Evolutionary conservation across 2,888 invertebrate species (phyloP).

Genomic region (Melieria crassipennis): DNA sequence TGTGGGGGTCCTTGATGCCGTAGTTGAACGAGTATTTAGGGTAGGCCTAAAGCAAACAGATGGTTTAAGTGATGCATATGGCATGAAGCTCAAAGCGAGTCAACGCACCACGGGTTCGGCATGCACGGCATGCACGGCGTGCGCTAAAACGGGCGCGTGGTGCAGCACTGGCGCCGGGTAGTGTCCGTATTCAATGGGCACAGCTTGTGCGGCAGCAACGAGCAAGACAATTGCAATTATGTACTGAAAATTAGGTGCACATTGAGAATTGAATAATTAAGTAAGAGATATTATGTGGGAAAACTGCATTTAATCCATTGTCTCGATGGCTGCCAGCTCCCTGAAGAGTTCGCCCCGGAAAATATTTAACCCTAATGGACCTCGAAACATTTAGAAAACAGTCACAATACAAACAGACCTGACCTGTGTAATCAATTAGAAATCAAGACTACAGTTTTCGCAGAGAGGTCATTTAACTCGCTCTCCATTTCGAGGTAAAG

Average conservation of each 20-base stretch:
- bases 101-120: constrained; percentile 53
- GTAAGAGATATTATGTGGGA: too few relatives aligned
- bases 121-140: constrained; percentile 52
- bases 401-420: too few relatives aligned
- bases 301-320: too few relatives aligned
- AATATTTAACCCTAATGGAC: too few relatives aligned
- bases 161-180: constrained; percentile 54
- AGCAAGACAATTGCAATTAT: constrained; percentile 63
- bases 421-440: too few relatives aligned
- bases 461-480: too few relatives aligned
- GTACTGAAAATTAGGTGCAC: constrained; percentile 53
- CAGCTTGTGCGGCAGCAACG: constrained; percentile 60
- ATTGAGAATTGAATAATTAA: not conserved
- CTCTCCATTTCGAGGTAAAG: too few relatives aligned
- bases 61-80: not conserved
- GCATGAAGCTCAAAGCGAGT: too few relatives aligned
- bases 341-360: too few relatives aligned
- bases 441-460: too few relatives aligned
- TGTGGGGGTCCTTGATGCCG: constrained; percentile 76
- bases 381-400: too few relatives aligned
- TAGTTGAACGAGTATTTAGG: constrained; percentile 78
- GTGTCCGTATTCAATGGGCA: constrained; percentile 64
- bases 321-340: too few relatives aligned
- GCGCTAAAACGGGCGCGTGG: constrained; percentile 57
- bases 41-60: constrained; percentile 67